Conservation (phyloP, 2,888 invertebrate genomes). For the Drosophila prolongata region DNA sequence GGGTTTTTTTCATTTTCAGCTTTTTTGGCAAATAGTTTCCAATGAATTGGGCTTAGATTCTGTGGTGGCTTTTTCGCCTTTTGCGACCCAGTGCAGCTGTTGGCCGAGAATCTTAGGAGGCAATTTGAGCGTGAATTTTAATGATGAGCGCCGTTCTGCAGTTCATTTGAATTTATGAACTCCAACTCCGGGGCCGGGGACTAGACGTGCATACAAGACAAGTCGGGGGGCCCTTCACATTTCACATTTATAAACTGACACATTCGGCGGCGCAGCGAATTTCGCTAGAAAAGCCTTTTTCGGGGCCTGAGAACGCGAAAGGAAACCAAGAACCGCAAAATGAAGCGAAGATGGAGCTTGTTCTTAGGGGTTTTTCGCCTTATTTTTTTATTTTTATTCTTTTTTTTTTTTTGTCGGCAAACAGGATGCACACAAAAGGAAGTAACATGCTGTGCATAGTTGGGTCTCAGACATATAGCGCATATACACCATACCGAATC, state of each 20-base stretch:
- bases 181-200: background rate
- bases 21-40: constrained; percentile 81
- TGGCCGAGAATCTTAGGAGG: constrained; percentile 30
- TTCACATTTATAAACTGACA: constrained; percentile 65
- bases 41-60: constrained; percentile 76
- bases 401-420: constrained; percentile 42
- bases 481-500: constrained; percentile 23
- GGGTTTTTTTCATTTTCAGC: constrained; percentile 9
- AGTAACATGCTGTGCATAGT: constrained; percentile 71
- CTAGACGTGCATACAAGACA: constrained; percentile 60
- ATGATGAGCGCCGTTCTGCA: constrained; percentile 75
- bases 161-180: constrained; percentile 78
- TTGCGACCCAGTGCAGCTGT: constrained; percentile 44
- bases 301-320: constrained; percentile 36
- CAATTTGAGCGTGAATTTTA: constrained; percentile 79
- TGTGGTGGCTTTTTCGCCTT: constrained; percentile 8
- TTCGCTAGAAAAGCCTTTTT: constrained; percentile 66
- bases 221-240: constrained; percentile 21
- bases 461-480: constrained; percentile 26
- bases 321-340: constrained; percentile 14
- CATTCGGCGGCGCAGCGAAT: constrained; percentile 64
- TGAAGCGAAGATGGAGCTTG: background rate
- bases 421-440: constrained; percentile 74
- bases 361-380: background rate
- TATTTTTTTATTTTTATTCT: background rate